Evolutionary conservation across 2,113 vertebrate genomes (phyloP), one percentile per base, ranked within the genome.

Genomic region (Phasianus colchicus): DNA sequence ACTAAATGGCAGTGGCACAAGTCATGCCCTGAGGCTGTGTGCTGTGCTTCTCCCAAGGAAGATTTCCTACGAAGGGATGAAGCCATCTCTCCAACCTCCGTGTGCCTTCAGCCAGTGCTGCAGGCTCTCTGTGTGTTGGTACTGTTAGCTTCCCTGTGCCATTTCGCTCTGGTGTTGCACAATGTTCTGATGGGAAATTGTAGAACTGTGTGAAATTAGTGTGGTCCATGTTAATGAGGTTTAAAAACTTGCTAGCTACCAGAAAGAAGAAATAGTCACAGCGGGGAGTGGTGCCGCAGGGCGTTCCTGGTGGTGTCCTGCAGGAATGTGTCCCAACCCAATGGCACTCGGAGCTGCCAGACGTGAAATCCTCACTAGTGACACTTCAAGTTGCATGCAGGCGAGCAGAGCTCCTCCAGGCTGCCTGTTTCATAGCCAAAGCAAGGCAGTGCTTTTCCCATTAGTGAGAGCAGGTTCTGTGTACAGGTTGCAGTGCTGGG

Each of bases 31-130:
- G 32, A 58, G 50, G 40, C 64, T 60, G 50, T 21, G 20, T 21
- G 30, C 0, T 19, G 54, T 1, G 2, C 34, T 67, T 5, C 12
- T 66, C 60, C 14, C 0, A 0, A 11, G 61, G 17, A 24, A 42
- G 72, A 47, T 24, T 54, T 6, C 67, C 47, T 17, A 10, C 8
- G 17, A 9, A 76, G 43, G 20, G 40, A 32, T 25, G 6, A 30
- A 32, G 55, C 57, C 8, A 21, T 10, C 72, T 45, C 61, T 89
- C 48, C 75, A 8, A 2, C 3, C 36, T 10, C 3, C 9, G 5
- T 1, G 8, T 8, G 34, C 5, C 30, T 16, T 47, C 21, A 11
- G 81, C 66, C 42, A 42, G 8, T 34, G 27, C 25, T 42, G 77
- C 22, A 29, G 89, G 24, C 77, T 9, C 55, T 40, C 27, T 38